Base-by-base conservation (phyloP, 2,797 vertebrate genomes). In the Psittacula derbiana region DNA sequence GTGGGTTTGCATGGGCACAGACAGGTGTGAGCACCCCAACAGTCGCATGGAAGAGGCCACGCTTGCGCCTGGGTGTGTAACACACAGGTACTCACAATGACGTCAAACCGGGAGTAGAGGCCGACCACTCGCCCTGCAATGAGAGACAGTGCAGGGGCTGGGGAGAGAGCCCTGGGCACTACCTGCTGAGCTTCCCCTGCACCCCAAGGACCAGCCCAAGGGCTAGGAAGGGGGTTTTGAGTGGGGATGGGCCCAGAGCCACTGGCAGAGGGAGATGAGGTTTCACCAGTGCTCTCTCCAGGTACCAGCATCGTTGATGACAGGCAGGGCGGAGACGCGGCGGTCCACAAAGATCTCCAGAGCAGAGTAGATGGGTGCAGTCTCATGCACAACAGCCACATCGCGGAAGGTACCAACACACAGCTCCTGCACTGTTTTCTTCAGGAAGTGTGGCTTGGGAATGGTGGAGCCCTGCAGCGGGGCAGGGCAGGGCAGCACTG, bases 51-150 rank as follows among this genome's bases (percentile, higher is more conserved):
- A 41, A 80, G 75, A 31, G 38, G 31, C 55, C 67, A 23, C 11
- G 16, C 25, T 67, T 3, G 5, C 44, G 18, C 50, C 28, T 1
- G 0, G 49, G 33, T 3, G 2, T 10, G 49, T 61, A 60, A 41
- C 25, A 31, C 0, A 1, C 47, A 10, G 40, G 23, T 95, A 99
- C 99, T 99, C 96, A 99, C 99, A 92, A 99, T 99, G 58, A 99
- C 99, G 11, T 99, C 99, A 10, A 99, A 99, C 81, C 99, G 98
- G 8, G 99, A 99, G 94, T 99, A 99, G 81, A 99, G 98, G 5
- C 99, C 99, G 31, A 99, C 98, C 23, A 99, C 99, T 94, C 97
- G 98, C 58, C 99, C 99, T 99, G 96, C 17, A 92, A 94, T 69
- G 46, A 86, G 41, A 94, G 52, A 80, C 12, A 28, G 11, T 2